Conservation (phyloP, 2,113 vertebrate genomes). For the Alligator sinensis region DNA sequence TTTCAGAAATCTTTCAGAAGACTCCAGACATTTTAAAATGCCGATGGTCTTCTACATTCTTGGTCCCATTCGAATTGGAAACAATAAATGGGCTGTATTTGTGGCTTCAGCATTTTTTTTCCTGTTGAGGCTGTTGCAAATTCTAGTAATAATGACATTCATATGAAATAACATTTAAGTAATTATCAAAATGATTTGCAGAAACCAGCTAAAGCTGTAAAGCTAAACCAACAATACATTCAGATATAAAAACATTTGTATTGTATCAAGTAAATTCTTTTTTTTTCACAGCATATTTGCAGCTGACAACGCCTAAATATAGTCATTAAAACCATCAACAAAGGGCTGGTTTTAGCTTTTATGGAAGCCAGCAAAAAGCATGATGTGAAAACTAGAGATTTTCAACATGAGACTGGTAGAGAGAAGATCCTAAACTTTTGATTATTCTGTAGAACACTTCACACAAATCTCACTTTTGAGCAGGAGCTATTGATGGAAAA, state of each 20-base stretch:
- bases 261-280: conserved; percentile 29
- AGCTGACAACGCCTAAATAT: conserved; percentile 15
- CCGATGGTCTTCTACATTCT: not conserved
- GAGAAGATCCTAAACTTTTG: not conserved
- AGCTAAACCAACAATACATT: conserved; percentile 61
- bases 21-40: conserved; percentile 33
- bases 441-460: not conserved
- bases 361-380: not conserved
- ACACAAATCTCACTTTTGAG: not conserved
- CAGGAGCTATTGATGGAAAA: not conserved
- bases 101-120: conserved; percentile 17
- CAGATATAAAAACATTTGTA: conserved; percentile 46
- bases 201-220: conserved; percentile 49
- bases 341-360: conserved; percentile 17
- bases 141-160: conserved; percentile 67
- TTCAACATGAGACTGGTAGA: not conserved
- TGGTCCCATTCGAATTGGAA: conserved; percentile 25
- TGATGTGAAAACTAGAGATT: not conserved
- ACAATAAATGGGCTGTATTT: conserved; percentile 37
- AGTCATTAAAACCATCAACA: not conserved
- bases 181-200: conserved; percentile 72
- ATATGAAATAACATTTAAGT: conserved; percentile 69
- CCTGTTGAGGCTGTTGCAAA: conserved; percentile 27
- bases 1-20: conserved; percentile 36
- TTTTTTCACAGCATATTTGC: conserved; percentile 32